Percentiles rank a stretch among this genome's conserved stretches.
Conservation (phyloP, 2,797 vertebrate genomes). For the Sebastes hubbsi region DNA sequence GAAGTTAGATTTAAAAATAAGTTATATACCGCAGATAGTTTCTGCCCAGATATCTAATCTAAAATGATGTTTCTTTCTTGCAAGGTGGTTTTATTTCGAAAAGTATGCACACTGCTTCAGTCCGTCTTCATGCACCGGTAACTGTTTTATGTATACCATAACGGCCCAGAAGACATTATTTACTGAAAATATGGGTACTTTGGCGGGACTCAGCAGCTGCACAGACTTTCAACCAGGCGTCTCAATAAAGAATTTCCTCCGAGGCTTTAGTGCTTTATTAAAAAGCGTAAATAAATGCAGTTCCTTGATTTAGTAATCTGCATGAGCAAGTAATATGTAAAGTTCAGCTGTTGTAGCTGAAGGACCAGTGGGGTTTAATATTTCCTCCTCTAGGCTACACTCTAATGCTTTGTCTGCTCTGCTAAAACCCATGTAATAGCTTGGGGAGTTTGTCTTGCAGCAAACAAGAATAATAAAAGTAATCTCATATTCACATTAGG, state of each 20-base stretch:
- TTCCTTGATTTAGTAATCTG: slow-evolving; percentile 65
- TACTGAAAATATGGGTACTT: slow-evolving; percentile 30
- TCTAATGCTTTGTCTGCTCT: slow-evolving; percentile 51
- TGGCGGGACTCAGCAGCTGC: slow-evolving; percentile 40
- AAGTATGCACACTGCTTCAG: slow-evolving; percentile 20
- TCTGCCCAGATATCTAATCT: slow-evolving; percentile 51
- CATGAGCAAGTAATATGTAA: slow-evolving; percentile 58
- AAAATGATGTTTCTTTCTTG: slow-evolving; percentile 41
- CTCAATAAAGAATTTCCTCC: slow-evolving; percentile 53
- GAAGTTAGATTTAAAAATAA: slow-evolving; percentile 75
- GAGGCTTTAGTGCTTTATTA: slow-evolving; percentile 61
- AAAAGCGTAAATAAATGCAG: slow-evolving; percentile 68
- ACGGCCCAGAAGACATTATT: slow-evolving; percentile 56
- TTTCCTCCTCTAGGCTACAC: slow-evolving; percentile 49
- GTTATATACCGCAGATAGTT: slow-evolving; percentile 56
- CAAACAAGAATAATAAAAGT: slow-evolving; percentile 58
- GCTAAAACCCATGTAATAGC: slow-evolving; percentile 62
- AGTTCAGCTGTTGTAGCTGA: slow-evolving; percentile 61
- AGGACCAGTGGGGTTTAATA: slow-evolving; percentile 47
- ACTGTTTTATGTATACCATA: slow-evolving; percentile 47
- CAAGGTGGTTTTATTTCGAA: slow-evolving; percentile 29
- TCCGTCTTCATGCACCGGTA: slow-evolving; percentile 5
- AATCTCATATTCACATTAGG: slow-evolving; percentile 49
- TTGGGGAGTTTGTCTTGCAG: slow-evolving; percentile 54
- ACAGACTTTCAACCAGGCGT: slow-evolving; percentile 17